Percentiles rank a stretch among this genome's conserved stretches.
These are phyloP conservation scores for Microvelia longipes DNA, from an alignment of 1,140 invertebrate species.

Conservation along the genomic window DNA sequence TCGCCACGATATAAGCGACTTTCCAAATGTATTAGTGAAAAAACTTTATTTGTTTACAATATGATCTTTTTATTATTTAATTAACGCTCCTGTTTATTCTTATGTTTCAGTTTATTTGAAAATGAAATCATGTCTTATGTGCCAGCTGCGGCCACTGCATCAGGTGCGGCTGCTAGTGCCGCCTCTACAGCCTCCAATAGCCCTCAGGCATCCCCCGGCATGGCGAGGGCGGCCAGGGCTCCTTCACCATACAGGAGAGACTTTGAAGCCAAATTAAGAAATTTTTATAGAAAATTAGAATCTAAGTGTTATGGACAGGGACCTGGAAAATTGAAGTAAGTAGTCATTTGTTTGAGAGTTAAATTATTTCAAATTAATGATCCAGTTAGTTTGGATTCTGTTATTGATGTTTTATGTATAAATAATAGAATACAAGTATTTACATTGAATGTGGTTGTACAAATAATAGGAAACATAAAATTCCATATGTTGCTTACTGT, in stretches of 20 bases:
- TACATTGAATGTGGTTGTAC: too few relatives aligned
- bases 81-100: conserved; percentile 11
- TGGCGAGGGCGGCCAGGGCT: conserved; percentile 54
- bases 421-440: too few relatives aligned
- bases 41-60: too few relatives aligned
- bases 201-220: conserved; percentile 60
- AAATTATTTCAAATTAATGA: background rate
- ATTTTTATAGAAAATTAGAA: conserved; percentile 89
- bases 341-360: conserved; percentile 15
- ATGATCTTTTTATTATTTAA: too few relatives aligned
- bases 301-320: conserved; percentile 93
- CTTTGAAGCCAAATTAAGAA: conserved; percentile 87
- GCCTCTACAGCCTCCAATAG: conserved; percentile 50
- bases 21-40: too few relatives aligned
- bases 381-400: too few relatives aligned
- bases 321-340: conserved; percentile 86
- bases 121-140: conserved; percentile 97
- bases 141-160: conserved; percentile 38
- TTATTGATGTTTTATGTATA: too few relatives aligned
- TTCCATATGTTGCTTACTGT: too few relatives aligned
- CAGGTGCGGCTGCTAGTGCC: conserved; percentile 9
- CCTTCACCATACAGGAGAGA: conserved; percentile 78
- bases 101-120: conserved; percentile 73
- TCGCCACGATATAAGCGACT: too few relatives aligned
- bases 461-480: too few relatives aligned